Percentiles rank a stretch among this genome's conserved stretches.
These are phyloP conservation scores for Cinclus mexicanus DNA, from an alignment of 2,113 vertebrate genomes.

Conservation along the genomic window DNA sequence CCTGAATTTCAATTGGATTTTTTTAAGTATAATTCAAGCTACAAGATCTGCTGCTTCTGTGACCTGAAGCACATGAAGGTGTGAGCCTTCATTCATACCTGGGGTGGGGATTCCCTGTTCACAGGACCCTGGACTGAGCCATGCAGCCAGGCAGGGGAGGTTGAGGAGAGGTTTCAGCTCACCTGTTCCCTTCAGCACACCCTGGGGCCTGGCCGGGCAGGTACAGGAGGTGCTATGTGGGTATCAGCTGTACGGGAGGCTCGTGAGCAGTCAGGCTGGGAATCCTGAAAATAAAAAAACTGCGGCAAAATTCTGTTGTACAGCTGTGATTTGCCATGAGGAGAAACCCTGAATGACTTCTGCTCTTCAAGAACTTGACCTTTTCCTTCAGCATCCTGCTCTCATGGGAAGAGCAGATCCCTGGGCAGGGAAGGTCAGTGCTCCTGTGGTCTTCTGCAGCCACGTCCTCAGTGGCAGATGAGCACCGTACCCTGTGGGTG, in stretches of 20 bases:
- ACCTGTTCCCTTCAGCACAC: too few species aligned
- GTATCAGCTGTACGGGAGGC: not conserved
- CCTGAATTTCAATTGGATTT: not conserved
- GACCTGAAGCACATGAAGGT: not conserved
- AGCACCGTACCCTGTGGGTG: not conserved
- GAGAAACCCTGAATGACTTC: not conserved
- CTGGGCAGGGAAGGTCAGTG: not conserved
- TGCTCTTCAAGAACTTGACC: not conserved
- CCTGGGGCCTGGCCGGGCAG: not conserved
- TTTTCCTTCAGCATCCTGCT: not conserved
- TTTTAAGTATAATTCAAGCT: not conserved
- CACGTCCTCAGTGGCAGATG: accelerated
- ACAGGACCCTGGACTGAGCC: accelerated
- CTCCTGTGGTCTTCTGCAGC: not conserved
- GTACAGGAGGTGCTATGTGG: not conserved
- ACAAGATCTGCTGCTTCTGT: not conserved
- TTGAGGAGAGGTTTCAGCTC: not conserved
- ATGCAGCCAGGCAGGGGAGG: not conserved
- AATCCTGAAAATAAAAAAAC: not conserved
- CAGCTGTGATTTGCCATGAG: not conserved
- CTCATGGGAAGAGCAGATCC: not conserved
- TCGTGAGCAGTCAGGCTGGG: not conserved
- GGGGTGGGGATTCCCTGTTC: not conserved
- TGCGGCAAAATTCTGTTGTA: not conserved
- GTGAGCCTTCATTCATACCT: not conserved